A percentile compares a stretch with the other conserved stretches of the same genome.
These are phyloP conservation scores for Caerostris extrusa DNA, from an alignment of 1,140 invertebrate genomes.

Conservation along the genomic window DNA sequence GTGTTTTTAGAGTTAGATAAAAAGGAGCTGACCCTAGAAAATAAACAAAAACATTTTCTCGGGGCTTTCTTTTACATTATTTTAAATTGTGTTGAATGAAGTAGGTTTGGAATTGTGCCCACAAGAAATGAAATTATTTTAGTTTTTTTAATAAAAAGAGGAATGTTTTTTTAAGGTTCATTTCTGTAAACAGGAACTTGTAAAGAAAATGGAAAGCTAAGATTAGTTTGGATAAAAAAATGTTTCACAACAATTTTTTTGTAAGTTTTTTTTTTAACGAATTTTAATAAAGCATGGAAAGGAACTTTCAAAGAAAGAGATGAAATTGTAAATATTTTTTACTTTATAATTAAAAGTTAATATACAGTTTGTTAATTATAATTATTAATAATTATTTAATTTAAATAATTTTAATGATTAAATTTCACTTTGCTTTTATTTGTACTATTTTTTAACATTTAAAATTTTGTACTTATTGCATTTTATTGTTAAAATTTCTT, in stretches of 20 bases:
- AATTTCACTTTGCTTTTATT: too few species aligned
- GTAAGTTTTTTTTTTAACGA: not conserved
- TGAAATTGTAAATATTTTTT: too few species aligned
- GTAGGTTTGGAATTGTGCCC: not conserved
- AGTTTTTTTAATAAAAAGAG: not conserved
- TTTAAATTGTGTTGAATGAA: conserved; percentile 5
- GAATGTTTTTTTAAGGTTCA: not conserved
- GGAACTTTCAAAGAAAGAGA: too few species aligned
- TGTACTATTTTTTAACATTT: too few species aligned
- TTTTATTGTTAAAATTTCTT: too few species aligned
- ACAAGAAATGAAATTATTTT: not conserved
- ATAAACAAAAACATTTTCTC: not conserved
- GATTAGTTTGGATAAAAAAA: not conserved
- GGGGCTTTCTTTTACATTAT: not conserved
- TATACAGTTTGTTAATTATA: too few species aligned
- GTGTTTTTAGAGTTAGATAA: not conserved
- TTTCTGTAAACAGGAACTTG: not conserved
- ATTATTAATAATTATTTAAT: too few species aligned
- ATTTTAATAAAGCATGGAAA: not conserved
- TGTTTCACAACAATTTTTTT: too few species aligned
- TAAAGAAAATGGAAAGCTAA: not conserved
- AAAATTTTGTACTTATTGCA: too few species aligned
- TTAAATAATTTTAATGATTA: too few species aligned
- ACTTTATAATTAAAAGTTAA: too few species aligned
- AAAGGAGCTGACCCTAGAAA: not conserved